Percentiles rank a stretch among this genome's conserved stretches.
These are phyloP conservation scores for Ypsolopha scabrella DNA, from an alignment of 2,888 invertebrate species.

Conservation along the genomic window DNA sequence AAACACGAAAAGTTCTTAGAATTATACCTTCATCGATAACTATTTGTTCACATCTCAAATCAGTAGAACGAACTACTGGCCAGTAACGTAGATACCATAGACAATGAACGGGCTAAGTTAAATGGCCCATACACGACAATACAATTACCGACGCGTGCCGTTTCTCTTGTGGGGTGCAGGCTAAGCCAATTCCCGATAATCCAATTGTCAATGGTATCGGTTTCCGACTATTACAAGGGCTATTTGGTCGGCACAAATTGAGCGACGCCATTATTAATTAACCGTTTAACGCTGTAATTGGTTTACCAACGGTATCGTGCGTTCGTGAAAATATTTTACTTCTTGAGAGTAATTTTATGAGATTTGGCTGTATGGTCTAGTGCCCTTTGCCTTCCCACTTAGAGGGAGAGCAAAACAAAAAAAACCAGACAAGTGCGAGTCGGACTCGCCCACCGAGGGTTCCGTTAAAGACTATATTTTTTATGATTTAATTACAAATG, in stretches of 20 bases:
- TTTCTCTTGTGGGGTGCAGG: slow-evolving; percentile 23
- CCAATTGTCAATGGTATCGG: slow-evolving; percentile 50
- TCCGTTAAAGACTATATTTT: too few species aligned
- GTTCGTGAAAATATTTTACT: neutral
- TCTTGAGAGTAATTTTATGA: neutral
- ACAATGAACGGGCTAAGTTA: slow-evolving; percentile 45
- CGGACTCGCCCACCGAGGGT: too few species aligned
- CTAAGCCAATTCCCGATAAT: slow-evolving; percentile 46
- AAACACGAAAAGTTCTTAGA: too few species aligned
- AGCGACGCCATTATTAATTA: slow-evolving; percentile 50
- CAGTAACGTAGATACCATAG: slow-evolving; percentile 20
- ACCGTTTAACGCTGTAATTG: slow-evolving; percentile 35
- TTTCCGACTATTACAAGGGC: slow-evolving; percentile 39
- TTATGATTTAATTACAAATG: too few species aligned
- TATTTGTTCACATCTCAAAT: too few species aligned
- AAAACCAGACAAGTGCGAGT: too few species aligned
- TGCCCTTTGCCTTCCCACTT: too few species aligned
- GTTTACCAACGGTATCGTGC: slow-evolving; percentile 13
- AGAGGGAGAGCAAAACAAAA: too few species aligned
- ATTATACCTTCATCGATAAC: too few species aligned
- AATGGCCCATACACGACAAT: slow-evolving; percentile 34
- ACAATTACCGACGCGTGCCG: slow-evolving; percentile 54
- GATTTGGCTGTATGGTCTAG: too few species aligned
- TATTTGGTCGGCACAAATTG: slow-evolving; percentile 44
- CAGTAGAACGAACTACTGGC: neutral